Percentiles rank a stretch among this genome's conserved stretches.
These are phyloP conservation scores for Oryzias dopingdopingensis DNA, from an alignment of 2,797 vertebrate genomes.

Conservation along the genomic window DNA sequence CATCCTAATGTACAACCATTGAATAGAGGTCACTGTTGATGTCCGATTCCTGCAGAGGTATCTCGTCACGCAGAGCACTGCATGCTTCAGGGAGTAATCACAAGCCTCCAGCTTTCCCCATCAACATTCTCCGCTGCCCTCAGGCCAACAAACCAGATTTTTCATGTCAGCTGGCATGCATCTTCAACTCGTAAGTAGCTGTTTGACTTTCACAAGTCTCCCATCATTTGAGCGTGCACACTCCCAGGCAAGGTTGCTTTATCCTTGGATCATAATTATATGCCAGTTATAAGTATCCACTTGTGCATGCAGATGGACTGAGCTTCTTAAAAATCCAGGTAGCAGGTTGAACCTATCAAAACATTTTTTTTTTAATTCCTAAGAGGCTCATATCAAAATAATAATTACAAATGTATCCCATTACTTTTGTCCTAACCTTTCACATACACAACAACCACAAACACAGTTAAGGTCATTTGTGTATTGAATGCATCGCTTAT, in stretches of 20 bases:
- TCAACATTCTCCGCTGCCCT: constrained; percentile 77
- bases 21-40: constrained; percentile 75
- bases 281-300: constrained; percentile 79
- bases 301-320: constrained; percentile 79
- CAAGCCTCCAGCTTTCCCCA: constrained; percentile 68
- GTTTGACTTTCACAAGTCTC: constrained; percentile 87
- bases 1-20: constrained; percentile 60
- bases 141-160: constrained; percentile 82
- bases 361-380: constrained; percentile 61
- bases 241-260: constrained; percentile 80
- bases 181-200: constrained; percentile 82
- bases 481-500: not conserved
- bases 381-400: constrained; percentile 45
- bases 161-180: constrained; percentile 82
- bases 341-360: constrained; percentile 57
- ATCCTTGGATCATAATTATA: constrained; percentile 80
- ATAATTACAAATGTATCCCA: constrained; percentile 53
- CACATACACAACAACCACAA: not conserved
- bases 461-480: constrained; percentile 2
- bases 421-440: constrained; percentile 43
- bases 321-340: constrained; percentile 66
- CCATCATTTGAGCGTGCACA: constrained; percentile 68
- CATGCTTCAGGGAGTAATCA: constrained; percentile 76
- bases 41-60: constrained; percentile 69
- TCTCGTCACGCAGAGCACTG: constrained; percentile 67